These are phyloP conservation scores for Drosophila pseudotalamancana DNA, from an alignment of 2,888 invertebrate genomes.

Conservation along the genomic window DNA sequence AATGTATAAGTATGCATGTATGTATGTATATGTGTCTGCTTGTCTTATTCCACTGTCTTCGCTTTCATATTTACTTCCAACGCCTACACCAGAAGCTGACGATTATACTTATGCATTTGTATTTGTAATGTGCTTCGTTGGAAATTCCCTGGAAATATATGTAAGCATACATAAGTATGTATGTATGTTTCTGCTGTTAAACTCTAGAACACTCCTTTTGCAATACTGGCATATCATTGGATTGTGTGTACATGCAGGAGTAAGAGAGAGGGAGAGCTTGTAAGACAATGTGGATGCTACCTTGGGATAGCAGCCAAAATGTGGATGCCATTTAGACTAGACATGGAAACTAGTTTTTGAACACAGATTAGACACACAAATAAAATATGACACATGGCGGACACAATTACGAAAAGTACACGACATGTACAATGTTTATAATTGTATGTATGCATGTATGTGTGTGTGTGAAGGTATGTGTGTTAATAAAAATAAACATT, in stretches of 20 bases:
- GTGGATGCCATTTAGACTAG: constrained; percentile 39
- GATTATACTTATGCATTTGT: neutral
- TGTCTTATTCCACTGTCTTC: neutral
- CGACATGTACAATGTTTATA: constrained; percentile 33
- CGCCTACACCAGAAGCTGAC: neutral
- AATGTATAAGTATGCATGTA: too few species aligned
- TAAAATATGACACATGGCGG: constrained; percentile 58
- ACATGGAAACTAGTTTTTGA: constrained; percentile 49
- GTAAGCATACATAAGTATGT: neutral
- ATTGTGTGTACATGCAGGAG: neutral
- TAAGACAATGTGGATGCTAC: constrained; percentile 17
- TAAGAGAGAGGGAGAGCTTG: constrained; percentile 4
- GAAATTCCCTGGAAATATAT: constrained; percentile 1
- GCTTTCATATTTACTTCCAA: constrained; percentile 10
- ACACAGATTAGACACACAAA: constrained; percentile 20
- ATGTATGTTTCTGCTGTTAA: neutral
- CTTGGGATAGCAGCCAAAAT: constrained; percentile 37
- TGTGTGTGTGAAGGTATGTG: too few species aligned
- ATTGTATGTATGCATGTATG: constrained; percentile 30
- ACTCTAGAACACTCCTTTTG: neutral
- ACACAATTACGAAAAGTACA: constrained; percentile 64
- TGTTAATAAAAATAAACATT: constrained; percentile 60
- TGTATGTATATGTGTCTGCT: too few species aligned
- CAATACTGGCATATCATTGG: constrained; percentile 12
- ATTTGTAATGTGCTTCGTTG: constrained; percentile 1